Base-by-base conservation (phyloP, 1,140 invertebrate species). In the Sminthurides bifidus region DNA sequence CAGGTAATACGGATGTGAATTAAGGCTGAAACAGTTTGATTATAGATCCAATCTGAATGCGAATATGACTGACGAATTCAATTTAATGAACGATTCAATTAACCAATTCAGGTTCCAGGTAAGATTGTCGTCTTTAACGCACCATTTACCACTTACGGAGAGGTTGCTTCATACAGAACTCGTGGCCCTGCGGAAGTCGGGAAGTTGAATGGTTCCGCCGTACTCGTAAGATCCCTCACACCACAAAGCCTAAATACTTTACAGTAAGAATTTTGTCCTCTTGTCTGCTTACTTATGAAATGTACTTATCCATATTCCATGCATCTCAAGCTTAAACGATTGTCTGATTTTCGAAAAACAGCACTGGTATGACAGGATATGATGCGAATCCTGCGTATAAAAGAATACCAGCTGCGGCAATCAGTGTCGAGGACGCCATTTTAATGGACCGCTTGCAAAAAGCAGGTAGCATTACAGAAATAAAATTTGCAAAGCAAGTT, bases 71-170 rank as follows among this genome's bases (percentile, higher is more conserved):
- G n/a, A n/a, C n/a, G n/a, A n/a, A n/a, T n/a, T n/a, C n/a, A n/a
- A n/a, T n/a, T n/a, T n/a, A n/a, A n/a, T n/a, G n/a, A n/a, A n/a
- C n/a, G n/a, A 2, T 2, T 2, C 24, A 4, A 51, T 31, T 24
- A 1, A 27, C 14, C 31, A 5, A 10, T 58, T 12, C 55, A 76
- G 74, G 73, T 67, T n/a, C 63, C 66, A 52, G 83, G 82, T 30
- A 86, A 86, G 72, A 87, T 88, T 41, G 81, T 87, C 2, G 75
- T 87, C 1, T 87, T 76, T 66, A n/a, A n/a, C n/a, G n/a, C n/a
- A n/a, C n/a, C n/a, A n/a, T n/a, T n/a, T n/a, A n/a, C n/a, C n/a
- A n/a, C n/a, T n/a, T n/a, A n/a, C n/a, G n/a, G n/a, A n/a, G n/a
- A n/a, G n/a, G n/a, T n/a, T 1, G 79, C 79, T 0, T 23, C 60